These are phyloP conservation scores for Oncorhynchus kisutch DNA, from an alignment of 2,113 vertebrate genomes.

Conservation along the genomic window DNA sequence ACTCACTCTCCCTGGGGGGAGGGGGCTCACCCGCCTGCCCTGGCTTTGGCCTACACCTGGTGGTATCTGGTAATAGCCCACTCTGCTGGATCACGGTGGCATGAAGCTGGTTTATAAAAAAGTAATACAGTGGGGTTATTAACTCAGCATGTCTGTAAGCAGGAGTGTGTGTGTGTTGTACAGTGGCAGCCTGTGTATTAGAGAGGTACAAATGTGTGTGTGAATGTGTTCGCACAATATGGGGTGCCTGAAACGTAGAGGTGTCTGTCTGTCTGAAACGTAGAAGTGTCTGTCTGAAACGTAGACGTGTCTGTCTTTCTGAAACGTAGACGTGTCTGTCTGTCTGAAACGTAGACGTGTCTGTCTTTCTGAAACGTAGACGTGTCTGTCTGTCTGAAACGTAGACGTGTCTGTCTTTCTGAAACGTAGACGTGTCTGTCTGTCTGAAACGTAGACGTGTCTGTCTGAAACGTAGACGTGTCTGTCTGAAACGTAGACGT, in stretches of 20 bases:
- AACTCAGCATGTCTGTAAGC: not conserved
- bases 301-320: not conserved
- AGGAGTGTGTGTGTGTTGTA: not conserved
- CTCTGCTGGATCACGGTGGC: not conserved
- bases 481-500: not conserved
- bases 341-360: too few species aligned
- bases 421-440: too few species aligned
- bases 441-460: too few species aligned
- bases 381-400: too few species aligned
- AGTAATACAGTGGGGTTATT: not conserved
- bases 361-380: too few species aligned
- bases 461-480: too few species aligned
- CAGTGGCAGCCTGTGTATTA: not conserved
- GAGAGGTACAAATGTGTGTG: not conserved
- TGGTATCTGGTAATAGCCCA: not conserved
- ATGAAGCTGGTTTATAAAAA: not conserved
- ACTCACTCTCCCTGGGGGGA: slow-evolving; percentile 7
- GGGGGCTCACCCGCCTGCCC: slow-evolving; percentile 1
- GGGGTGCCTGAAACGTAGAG: too few species aligned
- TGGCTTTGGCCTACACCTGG: not conserved
- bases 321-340: too few species aligned
- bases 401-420: too few species aligned
- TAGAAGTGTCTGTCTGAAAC: not conserved
- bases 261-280: not conserved
- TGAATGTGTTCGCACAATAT: not conserved